Evolutionary conservation across 2,797 vertebrate genomes (phyloP).

Genomic region (Sebastes cheni): DNA sequence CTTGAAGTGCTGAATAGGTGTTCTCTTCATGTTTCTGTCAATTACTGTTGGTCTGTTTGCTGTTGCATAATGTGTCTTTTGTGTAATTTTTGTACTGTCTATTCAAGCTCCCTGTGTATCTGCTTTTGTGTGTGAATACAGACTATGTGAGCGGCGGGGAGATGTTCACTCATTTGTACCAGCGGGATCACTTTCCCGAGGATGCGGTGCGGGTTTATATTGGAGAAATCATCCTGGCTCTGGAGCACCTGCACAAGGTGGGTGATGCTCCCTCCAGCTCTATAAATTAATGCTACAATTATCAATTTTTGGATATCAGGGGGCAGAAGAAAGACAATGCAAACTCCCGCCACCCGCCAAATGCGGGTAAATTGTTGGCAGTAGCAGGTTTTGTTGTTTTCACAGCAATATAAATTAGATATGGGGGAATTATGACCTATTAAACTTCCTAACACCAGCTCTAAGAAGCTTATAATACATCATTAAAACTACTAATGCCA

Average conservation of each 20-base stretch:
- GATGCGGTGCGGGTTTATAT: conserved; percentile 91
- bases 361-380: no score
- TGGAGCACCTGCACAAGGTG: conserved; percentile 95
- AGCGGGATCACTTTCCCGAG: conserved; percentile 92
- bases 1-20: conserved; percentile 15
- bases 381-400: no score
- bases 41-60: conserved; percentile 13
- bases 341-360: not conserved
- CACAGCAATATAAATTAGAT: no score
- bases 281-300: not conserved
- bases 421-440: no score
- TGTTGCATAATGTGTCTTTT: conserved; percentile 11
- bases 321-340: not conserved
- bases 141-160: conserved; percentile 95
- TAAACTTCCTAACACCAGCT: no score
- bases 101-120: conserved; percentile 40
- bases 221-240: conserved; percentile 91
- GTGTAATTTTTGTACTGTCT: conserved; percentile 15
- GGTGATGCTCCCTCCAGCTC: not conserved
- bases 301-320: not conserved
- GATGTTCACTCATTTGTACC: conserved; percentile 95
- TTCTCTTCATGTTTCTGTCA: conserved; percentile 11
- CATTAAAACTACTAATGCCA: no score
- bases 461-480: no score
- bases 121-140: conserved; percentile 64